phyloP scores from a whole-genome alignment of 2,797 vertebrate species.

The Arctocebus calabarensis region DNA sequence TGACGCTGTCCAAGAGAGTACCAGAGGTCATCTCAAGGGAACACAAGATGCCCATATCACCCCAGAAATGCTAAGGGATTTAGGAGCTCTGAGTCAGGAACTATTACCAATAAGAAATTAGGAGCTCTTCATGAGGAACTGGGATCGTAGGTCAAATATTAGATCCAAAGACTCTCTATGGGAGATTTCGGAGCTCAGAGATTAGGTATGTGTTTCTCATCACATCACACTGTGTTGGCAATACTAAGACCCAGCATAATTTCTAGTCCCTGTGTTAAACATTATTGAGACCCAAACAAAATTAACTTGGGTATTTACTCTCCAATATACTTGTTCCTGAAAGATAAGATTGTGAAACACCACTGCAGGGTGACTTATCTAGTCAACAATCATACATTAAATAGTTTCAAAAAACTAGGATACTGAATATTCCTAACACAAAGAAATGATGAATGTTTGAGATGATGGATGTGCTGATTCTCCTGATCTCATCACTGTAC shows the following conservation, averaged over 20 bases:
- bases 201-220: not conserved
- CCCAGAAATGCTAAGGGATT: not conserved
- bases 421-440: not conserved
- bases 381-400: not conserved
- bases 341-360: slow-evolving; percentile 23
- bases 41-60: not conserved
- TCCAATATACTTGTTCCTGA: not conserved
- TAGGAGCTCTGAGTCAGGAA: not conserved
- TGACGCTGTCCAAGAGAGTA: not conserved
- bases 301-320: not conserved
- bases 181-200: not conserved
- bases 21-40: not conserved
- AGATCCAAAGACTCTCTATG: not conserved
- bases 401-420: not conserved
- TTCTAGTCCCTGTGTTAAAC: not conserved
- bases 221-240: not conserved
- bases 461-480: not conserved
- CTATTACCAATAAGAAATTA: not conserved
- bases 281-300: slow-evolving; percentile 5
- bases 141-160: not conserved
- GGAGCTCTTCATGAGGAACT: not conserved
- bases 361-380: not conserved
- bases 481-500: not conserved
- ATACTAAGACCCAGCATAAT: not conserved
- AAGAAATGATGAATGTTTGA: not conserved